These are phyloP conservation scores for Octonoba sinensis DNA, from an alignment of 2,888 invertebrate species.

Conservation along the genomic window DNA sequence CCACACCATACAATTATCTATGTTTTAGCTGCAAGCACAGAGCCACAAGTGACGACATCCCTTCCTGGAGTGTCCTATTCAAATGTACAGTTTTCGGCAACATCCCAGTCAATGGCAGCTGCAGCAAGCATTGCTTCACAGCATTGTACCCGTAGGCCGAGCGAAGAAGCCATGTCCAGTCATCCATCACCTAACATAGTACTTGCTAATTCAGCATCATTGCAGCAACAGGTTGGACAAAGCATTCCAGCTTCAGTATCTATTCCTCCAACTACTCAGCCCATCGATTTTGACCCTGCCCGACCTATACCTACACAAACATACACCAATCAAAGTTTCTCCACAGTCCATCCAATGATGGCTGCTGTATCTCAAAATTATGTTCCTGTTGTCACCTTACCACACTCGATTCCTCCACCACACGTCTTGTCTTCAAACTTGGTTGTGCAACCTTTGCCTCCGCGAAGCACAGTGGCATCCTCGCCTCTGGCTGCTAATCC, in stretches of 20 bases:
- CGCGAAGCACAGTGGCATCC: conserved; percentile 32
- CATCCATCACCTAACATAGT: conserved; percentile 8
- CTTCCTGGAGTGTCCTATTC: conserved; percentile 23
- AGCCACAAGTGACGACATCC: conserved; percentile 14
- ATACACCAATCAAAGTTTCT: conserved; percentile 86
- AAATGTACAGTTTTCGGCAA: conserved; percentile 17
- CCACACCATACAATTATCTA: not conserved
- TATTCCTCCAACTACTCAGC: conserved; percentile 34
- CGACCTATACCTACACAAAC: conserved; percentile 82
- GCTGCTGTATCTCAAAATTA: conserved; percentile 45
- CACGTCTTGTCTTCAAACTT: conserved; percentile 49
- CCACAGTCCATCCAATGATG: conserved; percentile 64
- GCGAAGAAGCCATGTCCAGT: conserved; percentile 36
- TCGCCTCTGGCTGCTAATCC: conserved; percentile 14
- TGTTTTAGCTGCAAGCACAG: conserved; percentile 6
- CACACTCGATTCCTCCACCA: conserved; percentile 40
- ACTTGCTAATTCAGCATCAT: conserved; percentile 12
- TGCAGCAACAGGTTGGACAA: conserved; percentile 9
- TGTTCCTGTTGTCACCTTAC: conserved; percentile 39
- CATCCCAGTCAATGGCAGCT: conserved; percentile 35
- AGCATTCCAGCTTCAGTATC: conserved; percentile 6
- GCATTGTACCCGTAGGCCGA: conserved; percentile 34
- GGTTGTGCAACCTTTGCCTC: conserved; percentile 39
- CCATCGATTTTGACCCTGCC: conserved; percentile 56
- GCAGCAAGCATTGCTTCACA: conserved; percentile 15